Conservation (phyloP, 2,888 invertebrate genomes). For the Calameuta pallipes region DNA sequence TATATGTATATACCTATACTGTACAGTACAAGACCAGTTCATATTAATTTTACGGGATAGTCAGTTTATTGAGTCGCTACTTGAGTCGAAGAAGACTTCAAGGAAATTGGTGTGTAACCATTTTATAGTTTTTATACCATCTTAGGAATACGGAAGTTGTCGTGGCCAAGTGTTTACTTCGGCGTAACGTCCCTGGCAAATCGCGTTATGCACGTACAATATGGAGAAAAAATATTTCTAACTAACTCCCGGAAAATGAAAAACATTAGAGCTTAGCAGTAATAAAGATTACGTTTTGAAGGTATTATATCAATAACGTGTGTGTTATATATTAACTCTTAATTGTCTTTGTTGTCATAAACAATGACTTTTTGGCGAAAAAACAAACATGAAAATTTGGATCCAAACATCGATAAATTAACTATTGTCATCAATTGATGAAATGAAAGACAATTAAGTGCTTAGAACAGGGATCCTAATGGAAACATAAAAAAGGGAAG, state of each 20-base stretch:
- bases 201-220: not conserved
- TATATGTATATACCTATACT: conserved; percentile 26
- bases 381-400: not conserved
- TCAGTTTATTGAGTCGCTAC: not conserved
- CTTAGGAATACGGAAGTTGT: not conserved
- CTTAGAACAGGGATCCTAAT: not conserved
- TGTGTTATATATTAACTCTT: not conserved
- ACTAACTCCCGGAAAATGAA: not conserved
- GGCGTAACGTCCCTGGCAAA: not conserved
- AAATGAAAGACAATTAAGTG: not conserved
- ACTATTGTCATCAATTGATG: not conserved
- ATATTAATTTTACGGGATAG: not conserved
- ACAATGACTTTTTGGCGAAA: not conserved
- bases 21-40: conserved; percentile 31
- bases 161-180: not conserved
- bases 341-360: no score
- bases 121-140: not conserved
- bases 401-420: not conserved
- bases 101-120: not conserved
- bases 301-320: not conserved
- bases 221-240: not conserved
- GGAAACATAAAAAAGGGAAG: not conserved
- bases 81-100: no score
- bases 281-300: not conserved
- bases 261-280: not conserved